These are phyloP conservation scores for Diacarnus erythraeanus DNA, from an alignment of 37 sponge, comb jelly and placozoan species.

Conservation along the genomic window DNA sequence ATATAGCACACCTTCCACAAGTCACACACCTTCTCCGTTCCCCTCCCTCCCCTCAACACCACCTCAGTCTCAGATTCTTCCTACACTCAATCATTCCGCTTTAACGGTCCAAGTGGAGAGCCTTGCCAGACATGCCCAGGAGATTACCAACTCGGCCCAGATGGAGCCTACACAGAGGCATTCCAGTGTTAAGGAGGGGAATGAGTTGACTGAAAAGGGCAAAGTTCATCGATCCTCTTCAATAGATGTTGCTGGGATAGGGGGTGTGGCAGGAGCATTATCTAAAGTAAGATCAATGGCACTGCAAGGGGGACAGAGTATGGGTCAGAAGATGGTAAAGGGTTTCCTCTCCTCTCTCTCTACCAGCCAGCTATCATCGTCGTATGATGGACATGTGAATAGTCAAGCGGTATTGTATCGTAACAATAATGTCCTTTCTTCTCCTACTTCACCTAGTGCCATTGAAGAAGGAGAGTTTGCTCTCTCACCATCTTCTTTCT, in stretches of 20 bases:
- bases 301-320: not conserved
- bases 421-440: not conserved
- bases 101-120: not conserved
- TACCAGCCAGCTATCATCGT: not conserved
- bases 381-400: not conserved
- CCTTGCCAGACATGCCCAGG: not conserved
- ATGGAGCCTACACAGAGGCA: not conserved
- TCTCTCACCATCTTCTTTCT: not conserved
- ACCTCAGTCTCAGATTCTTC: constrained; percentile 11
- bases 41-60: constrained; percentile 27
- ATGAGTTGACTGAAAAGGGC: not conserved
- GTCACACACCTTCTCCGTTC: constrained; percentile 20
- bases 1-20: constrained; percentile 5
- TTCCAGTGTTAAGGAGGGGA: not conserved
- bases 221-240: not conserved
- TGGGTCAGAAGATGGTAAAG: not conserved
- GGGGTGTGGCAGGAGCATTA: constrained; percentile 9
- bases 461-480: not conserved
- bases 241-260: not conserved
- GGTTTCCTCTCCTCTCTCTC: constrained; percentile 8
- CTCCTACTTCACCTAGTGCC: not conserved
- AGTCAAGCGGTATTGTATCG: not conserved
- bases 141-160: not conserved
- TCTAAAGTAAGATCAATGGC: not conserved
- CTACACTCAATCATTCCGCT: not conserved